phyloP scores from a whole-genome alignment of 2,797 vertebrate species.

The Phrynocephalus guinanensis region DNA sequence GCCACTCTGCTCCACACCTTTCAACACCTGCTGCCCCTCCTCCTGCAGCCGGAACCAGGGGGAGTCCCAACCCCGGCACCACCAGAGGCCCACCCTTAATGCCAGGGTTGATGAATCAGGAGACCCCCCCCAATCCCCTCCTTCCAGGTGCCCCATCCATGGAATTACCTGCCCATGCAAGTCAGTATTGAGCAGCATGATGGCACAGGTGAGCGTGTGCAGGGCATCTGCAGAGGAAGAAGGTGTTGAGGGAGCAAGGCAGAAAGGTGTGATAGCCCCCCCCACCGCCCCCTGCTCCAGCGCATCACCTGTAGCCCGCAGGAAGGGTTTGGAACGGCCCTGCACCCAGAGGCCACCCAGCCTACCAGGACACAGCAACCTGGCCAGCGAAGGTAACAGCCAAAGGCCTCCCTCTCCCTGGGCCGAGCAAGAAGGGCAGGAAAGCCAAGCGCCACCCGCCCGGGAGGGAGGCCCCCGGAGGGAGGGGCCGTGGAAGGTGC shows the following conservation, averaged over 20 bases:
- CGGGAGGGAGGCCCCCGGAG: background rate
- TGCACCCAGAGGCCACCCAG: too few relatives aligned
- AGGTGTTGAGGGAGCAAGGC: background rate
- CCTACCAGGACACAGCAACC: too few relatives aligned
- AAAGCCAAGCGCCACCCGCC: background rate
- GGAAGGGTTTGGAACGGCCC: too few relatives aligned
- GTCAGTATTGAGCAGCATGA: conserved; percentile 95
- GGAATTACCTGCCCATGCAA: conserved; percentile 83
- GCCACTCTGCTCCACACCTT: background rate
- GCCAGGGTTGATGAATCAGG: too few relatives aligned
- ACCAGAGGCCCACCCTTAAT: background rate
- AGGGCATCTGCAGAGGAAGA: conserved; percentile 76
- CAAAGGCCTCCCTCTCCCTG: too few relatives aligned
- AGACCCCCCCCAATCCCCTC: rapidly evolving
- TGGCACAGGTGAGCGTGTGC: conserved; percentile 89
- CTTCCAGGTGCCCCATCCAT: background rate
- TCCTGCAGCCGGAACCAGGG: too few relatives aligned
- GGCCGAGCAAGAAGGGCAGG: background rate
- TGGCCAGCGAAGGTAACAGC: too few relatives aligned
- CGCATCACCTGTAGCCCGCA: too few relatives aligned
- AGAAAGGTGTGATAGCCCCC: too few relatives aligned
- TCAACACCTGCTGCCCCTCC: too few relatives aligned
- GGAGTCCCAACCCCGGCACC: too few relatives aligned
- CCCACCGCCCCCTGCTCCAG: background rate
- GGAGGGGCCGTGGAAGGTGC: too few relatives aligned